Evolutionary conservation across 2,113 vertebrate genomes (phyloP), one percentile per base, ranked within the genome.

Genomic region (Rhinoderma darwinii): DNA sequence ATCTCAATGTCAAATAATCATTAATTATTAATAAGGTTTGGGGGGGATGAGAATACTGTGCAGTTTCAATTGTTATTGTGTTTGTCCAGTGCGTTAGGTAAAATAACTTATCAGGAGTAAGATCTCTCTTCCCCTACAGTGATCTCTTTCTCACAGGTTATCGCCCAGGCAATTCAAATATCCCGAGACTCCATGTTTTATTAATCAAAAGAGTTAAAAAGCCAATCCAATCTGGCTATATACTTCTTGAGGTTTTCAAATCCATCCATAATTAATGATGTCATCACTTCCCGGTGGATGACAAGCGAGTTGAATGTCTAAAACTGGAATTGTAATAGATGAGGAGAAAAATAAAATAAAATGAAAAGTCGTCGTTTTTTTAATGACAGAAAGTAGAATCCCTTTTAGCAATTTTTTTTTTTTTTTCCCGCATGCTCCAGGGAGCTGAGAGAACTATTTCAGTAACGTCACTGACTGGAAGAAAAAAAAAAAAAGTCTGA

Each of bases 121-220:
- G 89, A 92, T 90, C 91, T 93, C 93, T 91, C 92, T 88, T 89
- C 79, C 39, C 86, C 90, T 89, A 73, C 89, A 39, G 86, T 92
- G 85, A 79, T 89, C 91, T 84, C 22, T 92, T 92, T 91, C 91
- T 93, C 92, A 90, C 91, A 91, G 92, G 93, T 93, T 92, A 92
- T 91, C 12, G 35, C 88, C 93, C 87, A 8, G 91, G 90, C 92
- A 90, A 93, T 93, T 89, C 94, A 92, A 90, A 91, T 90, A 89
- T 89, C 91, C 90, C 35, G 81, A 89, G 27, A 66, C 79, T 89
- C 89, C 84, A 94, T 95, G 91, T 91, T 94, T 95, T 93, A 94
- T 95, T 96, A 92, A 95, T 93, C 93, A 94, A 93, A 94, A 92
- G 91, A 93, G 92, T 92, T 94, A 91, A 94, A 93, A 95, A 95